Evolutionary conservation across 2,113 vertebrate species (phyloP).

Genomic region (Macrotis lagotis): DNA sequence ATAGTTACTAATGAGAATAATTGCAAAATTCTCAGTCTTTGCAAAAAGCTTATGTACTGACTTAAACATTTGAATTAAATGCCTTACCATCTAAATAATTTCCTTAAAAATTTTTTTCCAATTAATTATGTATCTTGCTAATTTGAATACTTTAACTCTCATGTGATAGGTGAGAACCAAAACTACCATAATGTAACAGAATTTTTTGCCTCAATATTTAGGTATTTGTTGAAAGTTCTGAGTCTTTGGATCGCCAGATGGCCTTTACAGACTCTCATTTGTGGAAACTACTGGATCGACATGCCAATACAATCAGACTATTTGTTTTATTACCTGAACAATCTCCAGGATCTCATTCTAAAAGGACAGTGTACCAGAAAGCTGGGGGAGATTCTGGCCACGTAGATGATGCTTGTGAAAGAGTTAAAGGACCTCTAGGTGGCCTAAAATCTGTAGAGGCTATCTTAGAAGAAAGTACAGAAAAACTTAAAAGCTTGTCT

Average conservation of each 20-base stretch:
- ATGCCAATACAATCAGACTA: slow-evolving; percentile 97
- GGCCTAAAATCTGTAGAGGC: slow-evolving; percentile 94
- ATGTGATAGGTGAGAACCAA: slow-evolving; percentile 12
- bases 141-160: background rate
- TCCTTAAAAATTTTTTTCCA: slow-evolving; percentile 32
- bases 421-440: slow-evolving; percentile 84
- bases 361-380: slow-evolving; percentile 90
- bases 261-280: slow-evolving; percentile 93
- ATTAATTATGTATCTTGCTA: background rate
- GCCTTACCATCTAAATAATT: slow-evolving; percentile 10
- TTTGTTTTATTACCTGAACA: slow-evolving; percentile 94
- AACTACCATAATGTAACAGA: background rate
- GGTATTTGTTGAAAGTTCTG: slow-evolving; percentile 98
- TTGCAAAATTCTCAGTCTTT: background rate
- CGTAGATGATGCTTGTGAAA: slow-evolving; percentile 87
- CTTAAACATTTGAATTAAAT: slow-evolving; percentile 34
- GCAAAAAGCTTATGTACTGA: slow-evolving; percentile 38
- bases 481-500: slow-evolving; percentile 96
- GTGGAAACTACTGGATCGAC: slow-evolving; percentile 97
- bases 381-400: slow-evolving; percentile 83
- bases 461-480: slow-evolving; percentile 97
- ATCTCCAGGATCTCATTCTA: slow-evolving; percentile 89
- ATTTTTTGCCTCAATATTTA: slow-evolving; percentile 72
- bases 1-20: slow-evolving; percentile 11
- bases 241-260: slow-evolving; percentile 90